Base-by-base conservation (phyloP, 2,797 vertebrate genomes). In the Triplophysa yarkandensis region DNA sequence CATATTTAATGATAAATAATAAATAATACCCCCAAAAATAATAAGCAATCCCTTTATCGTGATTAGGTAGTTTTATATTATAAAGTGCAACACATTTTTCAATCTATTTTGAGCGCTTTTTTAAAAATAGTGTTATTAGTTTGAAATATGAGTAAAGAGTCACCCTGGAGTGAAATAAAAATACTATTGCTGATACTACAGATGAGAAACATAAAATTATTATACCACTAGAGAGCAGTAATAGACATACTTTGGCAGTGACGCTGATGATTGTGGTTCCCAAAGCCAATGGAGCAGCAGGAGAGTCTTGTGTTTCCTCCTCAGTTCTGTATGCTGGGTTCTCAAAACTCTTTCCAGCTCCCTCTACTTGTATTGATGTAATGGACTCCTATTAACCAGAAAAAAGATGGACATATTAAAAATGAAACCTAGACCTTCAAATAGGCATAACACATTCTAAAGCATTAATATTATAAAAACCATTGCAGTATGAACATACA, bases 291-390 rank as follows among this genome's bases (percentile, higher is more conserved):
- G 66, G 16, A 11, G 39, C 57, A 21, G 76, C 30, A 5, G 64
- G 27, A 7, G 65, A 55, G 5, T 39, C 28, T 9, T 80, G 41
- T 54, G 0, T 80, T 5, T 55, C 36, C 8, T 25, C 9, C 17
- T 82, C 81, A 4, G 64, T 28, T 21, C 25, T 19, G 32, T 91
- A 92, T 0, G 68, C 65, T 1, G 90, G 90, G 70, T 92, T 92
- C 55, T 87, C 88, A 77, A 91, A 92, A 76, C 44, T 86, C 75
- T 80, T 88, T 2, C 19, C 65, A 0, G 60, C 4, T 25, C 75
- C 80, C 61, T 41, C 55, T 69, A 79, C 83, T 61, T 82, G 70
- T 68, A 88, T 81, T 2, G 86, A 82, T 6, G 74, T 82, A 7
- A n/a, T 82, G 44, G 87, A 78, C 16, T 79, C 78, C 80, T 83